Evolutionary conservation across 2,888 invertebrate species (phyloP).

Genomic region (Chymomyza fuscimana): DNA sequence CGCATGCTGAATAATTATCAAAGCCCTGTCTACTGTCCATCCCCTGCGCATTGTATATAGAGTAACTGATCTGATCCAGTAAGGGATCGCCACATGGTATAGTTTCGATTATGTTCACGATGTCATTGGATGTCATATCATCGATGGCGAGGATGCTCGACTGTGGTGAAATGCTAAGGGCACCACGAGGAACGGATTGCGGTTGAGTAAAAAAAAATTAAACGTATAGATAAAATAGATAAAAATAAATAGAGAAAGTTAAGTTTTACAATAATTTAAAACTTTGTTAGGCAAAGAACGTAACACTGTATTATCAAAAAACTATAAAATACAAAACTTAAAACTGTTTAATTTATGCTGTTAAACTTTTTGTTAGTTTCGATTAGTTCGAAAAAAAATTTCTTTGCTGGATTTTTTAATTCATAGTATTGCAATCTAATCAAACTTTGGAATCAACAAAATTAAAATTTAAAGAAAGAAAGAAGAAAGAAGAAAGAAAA

Average conservation of each 20-base stretch:
- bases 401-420: constrained; percentile 24
- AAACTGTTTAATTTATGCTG: neutral
- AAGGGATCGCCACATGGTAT: constrained; percentile 52
- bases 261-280: constrained; percentile 7
- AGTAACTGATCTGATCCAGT: constrained; percentile 42
- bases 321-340: neutral
- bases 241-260: constrained; percentile 60
- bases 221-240: constrained; percentile 51
- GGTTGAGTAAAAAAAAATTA: constrained; percentile 31
- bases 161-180: constrained; percentile 49
- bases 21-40: constrained; percentile 1
- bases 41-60: constrained; percentile 31
- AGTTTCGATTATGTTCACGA: constrained; percentile 38
- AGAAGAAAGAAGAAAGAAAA: constrained; percentile 13
- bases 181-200: constrained; percentile 34
- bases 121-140: constrained; percentile 58
- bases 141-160: constrained; percentile 34
- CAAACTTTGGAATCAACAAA: constrained; percentile 43
- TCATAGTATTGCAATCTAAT: constrained; percentile 75
- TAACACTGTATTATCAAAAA: neutral
- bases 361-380: neutral
- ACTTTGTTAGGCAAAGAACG: neutral
- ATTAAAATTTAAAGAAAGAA: constrained; percentile 31
- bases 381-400: neutral
- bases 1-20: constrained; percentile 31